Evolutionary conservation across 2,797 vertebrate species (phyloP).

Genomic region (Sebastes iracundus): DNA sequence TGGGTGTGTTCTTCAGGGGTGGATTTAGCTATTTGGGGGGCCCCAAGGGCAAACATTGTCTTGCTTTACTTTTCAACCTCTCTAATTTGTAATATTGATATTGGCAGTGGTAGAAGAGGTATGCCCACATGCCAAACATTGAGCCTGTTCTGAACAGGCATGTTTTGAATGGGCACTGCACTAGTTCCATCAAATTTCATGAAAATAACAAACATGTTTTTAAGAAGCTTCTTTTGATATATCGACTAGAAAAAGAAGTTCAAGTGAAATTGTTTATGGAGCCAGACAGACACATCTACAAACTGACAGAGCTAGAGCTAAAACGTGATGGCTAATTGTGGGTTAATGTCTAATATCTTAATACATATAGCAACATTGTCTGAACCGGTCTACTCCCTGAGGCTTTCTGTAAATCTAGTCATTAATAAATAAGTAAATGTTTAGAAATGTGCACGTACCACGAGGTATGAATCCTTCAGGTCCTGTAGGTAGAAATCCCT

Average conservation of each 20-base stretch:
- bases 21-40: too few relatives aligned
- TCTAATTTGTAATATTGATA: too few relatives aligned
- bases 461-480: conserved; percentile 70
- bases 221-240: background rate
- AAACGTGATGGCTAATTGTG: background rate
- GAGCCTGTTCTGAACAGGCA: too few relatives aligned
- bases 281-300: background rate
- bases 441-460: conserved; percentile 48
- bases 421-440: background rate
- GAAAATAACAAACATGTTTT: background rate
- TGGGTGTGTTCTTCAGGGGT: too few relatives aligned
- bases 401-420: background rate
- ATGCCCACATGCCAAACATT: too few relatives aligned
- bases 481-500: conserved; percentile 81
- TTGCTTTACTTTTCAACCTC: too few relatives aligned
- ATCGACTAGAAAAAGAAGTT: background rate
- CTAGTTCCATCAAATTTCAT: background rate
- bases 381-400: background rate
- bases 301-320: background rate
- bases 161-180: too few relatives aligned
- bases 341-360: background rate
- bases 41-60: too few relatives aligned
- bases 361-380: background rate
- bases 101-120: too few relatives aligned
- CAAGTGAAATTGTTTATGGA: background rate